A percentile compares a stretch with the other conserved stretches of the same genome.
Conservation (phyloP, 1,140 invertebrate species). For the Apis cerana region DNA sequence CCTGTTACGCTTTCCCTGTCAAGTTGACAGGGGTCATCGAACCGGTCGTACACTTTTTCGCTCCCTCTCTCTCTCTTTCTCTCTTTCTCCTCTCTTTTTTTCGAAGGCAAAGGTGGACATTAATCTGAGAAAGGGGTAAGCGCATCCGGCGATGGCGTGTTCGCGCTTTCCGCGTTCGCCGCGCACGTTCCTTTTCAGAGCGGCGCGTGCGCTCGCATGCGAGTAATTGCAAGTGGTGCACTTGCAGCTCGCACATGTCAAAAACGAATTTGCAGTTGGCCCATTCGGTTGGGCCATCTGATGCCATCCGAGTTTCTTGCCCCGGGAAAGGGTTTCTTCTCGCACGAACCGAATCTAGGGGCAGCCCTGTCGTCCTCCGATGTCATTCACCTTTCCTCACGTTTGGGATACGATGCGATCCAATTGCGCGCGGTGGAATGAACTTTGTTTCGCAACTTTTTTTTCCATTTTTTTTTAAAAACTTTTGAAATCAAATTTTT, state of each 20-base stretch:
- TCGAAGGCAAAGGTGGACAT: conserved; percentile 52
- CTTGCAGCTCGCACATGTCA: conserved; percentile 52
- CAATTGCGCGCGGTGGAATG: too few relatives aligned
- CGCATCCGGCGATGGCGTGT: conserved; percentile 62
- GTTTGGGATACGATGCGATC: too few relatives aligned
- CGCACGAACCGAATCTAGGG: neutral
- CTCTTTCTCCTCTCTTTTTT: neutral
- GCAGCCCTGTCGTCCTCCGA: neutral
- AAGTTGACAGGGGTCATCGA: conserved; percentile 57
- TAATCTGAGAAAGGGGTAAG: conserved; percentile 61
- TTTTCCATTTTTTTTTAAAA: neutral
- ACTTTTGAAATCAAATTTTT: too few relatives aligned
- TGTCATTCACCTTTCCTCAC: neutral
- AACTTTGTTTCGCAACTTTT: neutral
- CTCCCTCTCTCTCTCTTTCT: neutral
- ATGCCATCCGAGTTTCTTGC: conserved; percentile 1
- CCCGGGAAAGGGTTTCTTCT: conserved; percentile 19
- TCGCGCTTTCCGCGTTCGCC: conserved; percentile 52
- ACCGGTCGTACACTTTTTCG: conserved; percentile 52
- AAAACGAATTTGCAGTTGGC: conserved; percentile 30
- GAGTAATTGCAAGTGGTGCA: conserved; percentile 49
- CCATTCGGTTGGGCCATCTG: conserved; percentile 36
- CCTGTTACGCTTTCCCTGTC: conserved; percentile 23
- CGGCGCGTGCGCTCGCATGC: conserved; percentile 34
- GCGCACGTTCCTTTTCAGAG: conserved; percentile 27